Evolutionary conservation across 2,888 invertebrate species (phyloP).

Genomic region (Smittia aterrima): DNA sequence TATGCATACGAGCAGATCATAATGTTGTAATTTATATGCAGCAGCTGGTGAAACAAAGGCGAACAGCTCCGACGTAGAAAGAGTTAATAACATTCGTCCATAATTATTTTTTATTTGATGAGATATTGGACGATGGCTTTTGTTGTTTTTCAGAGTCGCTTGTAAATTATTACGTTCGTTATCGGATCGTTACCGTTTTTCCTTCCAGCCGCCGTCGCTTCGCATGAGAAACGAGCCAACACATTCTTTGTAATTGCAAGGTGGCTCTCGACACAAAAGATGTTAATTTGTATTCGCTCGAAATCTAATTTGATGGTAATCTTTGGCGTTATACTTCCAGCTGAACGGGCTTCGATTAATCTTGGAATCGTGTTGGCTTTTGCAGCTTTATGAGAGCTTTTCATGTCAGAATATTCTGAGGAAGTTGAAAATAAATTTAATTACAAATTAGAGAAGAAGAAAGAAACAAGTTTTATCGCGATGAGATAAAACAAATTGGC

Average conservation of each 20-base stretch:
- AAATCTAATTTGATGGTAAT: conserved; percentile 36
- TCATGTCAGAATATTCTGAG: conserved; percentile 21
- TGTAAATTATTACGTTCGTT: conserved; percentile 34
- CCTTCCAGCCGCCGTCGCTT: background rate
- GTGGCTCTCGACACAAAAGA: conserved; percentile 29
- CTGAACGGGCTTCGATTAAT: conserved; percentile 34
- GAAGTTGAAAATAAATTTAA: background rate
- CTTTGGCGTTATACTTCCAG: conserved; percentile 6
- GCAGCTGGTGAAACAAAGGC: conserved; percentile 38
- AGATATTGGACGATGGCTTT: conserved; percentile 38
- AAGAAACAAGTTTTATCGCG: background rate
- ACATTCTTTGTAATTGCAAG: conserved; percentile 36
- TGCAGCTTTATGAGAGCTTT: conserved; percentile 21
- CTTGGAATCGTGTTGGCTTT: conserved; percentile 19
- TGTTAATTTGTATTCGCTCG: conserved; percentile 24
- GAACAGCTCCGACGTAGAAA: background rate
- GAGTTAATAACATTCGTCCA: conserved; percentile 19
- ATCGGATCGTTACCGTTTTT: conserved; percentile 35
- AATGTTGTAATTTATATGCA: conserved; percentile 41
- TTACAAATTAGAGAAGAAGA: background rate
- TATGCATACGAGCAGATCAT: conserved; percentile 33
- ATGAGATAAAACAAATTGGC: background rate
- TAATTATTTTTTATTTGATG: conserved; percentile 28
- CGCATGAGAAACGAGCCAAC: conserved; percentile 15
- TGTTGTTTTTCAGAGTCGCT: background rate